Conservation (phyloP, 2,113 vertebrate genomes). For the Semnornis frantzii region DNA sequence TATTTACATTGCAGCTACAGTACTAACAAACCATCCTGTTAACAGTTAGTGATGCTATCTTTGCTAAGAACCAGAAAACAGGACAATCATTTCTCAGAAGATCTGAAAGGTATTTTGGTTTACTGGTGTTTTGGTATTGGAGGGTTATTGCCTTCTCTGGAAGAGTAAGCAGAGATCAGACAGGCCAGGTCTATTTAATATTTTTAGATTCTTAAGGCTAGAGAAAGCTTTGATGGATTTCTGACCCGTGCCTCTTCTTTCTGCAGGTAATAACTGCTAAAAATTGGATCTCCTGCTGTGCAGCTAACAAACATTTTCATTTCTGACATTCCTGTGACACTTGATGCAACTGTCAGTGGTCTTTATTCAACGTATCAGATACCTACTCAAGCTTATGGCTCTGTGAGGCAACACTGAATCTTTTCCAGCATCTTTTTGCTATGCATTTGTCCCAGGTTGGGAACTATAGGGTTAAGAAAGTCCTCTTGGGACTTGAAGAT, state of each 20-base stretch:
- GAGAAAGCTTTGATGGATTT: neutral
- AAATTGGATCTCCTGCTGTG: neutral
- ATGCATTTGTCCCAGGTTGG: too few species aligned
- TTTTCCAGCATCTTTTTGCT: neutral
- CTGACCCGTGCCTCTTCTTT: neutral
- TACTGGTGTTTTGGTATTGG: neutral
- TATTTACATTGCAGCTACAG: neutral
- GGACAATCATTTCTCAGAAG: neutral
- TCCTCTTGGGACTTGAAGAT: too few species aligned
- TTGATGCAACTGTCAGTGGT: neutral
- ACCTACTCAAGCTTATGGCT: neutral
- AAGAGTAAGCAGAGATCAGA: neutral
- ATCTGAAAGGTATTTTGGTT: neutral
- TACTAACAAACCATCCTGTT: neutral
- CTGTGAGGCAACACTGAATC: neutral
- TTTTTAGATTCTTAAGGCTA: neutral
- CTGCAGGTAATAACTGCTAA: neutral
- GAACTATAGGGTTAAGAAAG: too few species aligned
- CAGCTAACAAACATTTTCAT: neutral
- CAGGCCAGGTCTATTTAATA: neutral
- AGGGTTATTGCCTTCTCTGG: neutral
- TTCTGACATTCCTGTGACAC: neutral
- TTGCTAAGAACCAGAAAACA: neutral
- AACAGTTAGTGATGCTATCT: neutral
- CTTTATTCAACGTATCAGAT: neutral